These are phyloP conservation scores for Hetaerina titia DNA, from an alignment of 2,888 invertebrate genomes.

Conservation along the genomic window DNA sequence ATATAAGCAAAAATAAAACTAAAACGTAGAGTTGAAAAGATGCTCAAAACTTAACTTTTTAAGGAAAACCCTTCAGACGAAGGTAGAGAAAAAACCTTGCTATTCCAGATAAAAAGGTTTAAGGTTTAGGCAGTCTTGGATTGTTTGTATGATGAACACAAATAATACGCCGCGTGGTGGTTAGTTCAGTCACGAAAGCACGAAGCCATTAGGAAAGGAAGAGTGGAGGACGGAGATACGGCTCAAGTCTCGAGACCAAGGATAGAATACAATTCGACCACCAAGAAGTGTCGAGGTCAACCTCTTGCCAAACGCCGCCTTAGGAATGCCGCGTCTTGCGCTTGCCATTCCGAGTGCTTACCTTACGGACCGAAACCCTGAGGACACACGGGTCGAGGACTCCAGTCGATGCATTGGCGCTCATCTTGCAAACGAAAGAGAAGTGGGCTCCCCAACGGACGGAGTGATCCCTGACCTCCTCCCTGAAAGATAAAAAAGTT, in stretches of 20 bases:
- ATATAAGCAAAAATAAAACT: no score
- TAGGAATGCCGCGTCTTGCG: background rate
- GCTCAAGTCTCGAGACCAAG: background rate
- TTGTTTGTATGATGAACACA: background rate
- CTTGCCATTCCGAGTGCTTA: conserved; percentile 73
- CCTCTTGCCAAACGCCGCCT: background rate
- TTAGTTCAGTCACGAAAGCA: background rate
- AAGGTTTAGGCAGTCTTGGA: background rate
- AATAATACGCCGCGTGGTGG: background rate
- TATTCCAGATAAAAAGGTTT: no score
- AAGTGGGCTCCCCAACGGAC: conserved; percentile 96
- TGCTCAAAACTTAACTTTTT: no score
- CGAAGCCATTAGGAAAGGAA: background rate
- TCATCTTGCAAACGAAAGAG: conserved; percentile 97
- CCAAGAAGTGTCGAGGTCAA: background rate
- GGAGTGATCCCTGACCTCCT: conserved; percentile 95
- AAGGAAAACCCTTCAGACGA: no score
- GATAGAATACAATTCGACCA: background rate
- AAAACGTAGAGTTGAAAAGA: no score
- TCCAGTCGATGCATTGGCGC: conserved; percentile 96
- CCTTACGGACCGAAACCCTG: conserved; percentile 97
- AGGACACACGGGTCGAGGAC: conserved; percentile 95
- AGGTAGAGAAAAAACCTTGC: no score
- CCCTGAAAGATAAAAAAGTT: conserved; percentile 81
- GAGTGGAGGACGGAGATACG: background rate